Evolutionary conservation across 2,113 vertebrate species (phyloP).

Genomic region (Mormyrus lacerda): DNA sequence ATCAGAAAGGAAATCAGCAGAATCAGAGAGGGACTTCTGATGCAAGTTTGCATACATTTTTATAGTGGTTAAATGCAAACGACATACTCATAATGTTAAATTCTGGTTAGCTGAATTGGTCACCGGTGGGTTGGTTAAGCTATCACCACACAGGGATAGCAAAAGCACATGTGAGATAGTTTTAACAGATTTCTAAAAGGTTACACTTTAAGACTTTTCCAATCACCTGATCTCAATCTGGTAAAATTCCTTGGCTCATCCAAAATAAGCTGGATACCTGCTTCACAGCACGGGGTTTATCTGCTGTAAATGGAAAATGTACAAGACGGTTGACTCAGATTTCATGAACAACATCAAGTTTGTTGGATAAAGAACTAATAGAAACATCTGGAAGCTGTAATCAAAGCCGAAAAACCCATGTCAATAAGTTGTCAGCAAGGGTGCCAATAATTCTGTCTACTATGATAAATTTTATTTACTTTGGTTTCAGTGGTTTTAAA

Average conservation of each 20-base stretch:
- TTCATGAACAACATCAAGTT: conserved; percentile 34
- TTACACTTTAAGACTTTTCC: neutral
- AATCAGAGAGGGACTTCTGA: neutral
- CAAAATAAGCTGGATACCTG: conserved; percentile 24
- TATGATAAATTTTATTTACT: conserved; percentile 15
- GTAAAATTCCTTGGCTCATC: conserved; percentile 18
- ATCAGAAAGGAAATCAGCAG: neutral
- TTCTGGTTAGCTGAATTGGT: neutral
- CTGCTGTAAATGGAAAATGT: conserved; percentile 6
- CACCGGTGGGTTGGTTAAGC: neutral
- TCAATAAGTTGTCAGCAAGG: conserved; percentile 14
- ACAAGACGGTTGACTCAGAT: conserved; percentile 20
- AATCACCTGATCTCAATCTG: conserved; percentile 30
- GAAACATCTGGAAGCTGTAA: conserved; percentile 40
- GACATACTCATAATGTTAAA: neutral
- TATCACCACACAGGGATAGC: neutral
- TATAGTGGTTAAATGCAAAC: neutral
- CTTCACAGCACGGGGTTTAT: conserved; percentile 18
- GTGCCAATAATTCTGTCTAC: conserved; percentile 8
- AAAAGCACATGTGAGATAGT: neutral
- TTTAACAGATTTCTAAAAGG: neutral
- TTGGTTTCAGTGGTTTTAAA: neutral
- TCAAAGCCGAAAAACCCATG: conserved; percentile 31
- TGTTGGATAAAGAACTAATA: conserved; percentile 25
- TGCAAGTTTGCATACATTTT: neutral